Percentiles rank a stretch among this genome's conserved stretches.
Evolutionary conservation across 2,888 invertebrate species (phyloP).

Genomic region (Papilio elwesi): DNA sequence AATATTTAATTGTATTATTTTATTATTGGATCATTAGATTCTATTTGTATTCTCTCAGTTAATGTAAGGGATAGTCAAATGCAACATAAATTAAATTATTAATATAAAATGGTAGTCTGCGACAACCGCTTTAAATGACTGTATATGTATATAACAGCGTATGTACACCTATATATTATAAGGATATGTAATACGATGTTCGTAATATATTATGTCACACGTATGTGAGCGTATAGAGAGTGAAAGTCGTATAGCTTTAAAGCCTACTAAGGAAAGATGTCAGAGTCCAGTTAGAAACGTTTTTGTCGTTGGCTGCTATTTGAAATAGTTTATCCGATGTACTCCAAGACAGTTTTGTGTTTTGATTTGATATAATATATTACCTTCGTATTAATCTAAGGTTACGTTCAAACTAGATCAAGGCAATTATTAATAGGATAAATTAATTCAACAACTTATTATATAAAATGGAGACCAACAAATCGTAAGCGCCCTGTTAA

Average conservation of each 20-base stretch:
- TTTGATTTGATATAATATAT: background rate
- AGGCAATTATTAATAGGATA: background rate
- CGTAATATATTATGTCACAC: slow-evolving; percentile 54
- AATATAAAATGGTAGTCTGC: too few species aligned
- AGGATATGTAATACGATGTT: slow-evolving; percentile 3
- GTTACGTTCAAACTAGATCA: slow-evolving; percentile 12
- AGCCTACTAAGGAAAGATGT: slow-evolving; percentile 52
- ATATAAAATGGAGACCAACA: too few species aligned
- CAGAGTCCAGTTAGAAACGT: slow-evolving; percentile 30
- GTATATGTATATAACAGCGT: too few species aligned
- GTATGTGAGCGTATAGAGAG: slow-evolving; percentile 54
- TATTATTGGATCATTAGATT: too few species aligned
- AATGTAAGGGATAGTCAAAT: too few species aligned
- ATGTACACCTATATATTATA: background rate
- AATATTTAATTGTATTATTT: too few species aligned
- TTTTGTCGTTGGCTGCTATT: slow-evolving; percentile 4
- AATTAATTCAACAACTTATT: background rate
- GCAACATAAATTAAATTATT: too few species aligned
- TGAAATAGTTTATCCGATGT: background rate
- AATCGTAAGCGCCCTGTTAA: too few species aligned
- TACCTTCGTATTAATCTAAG: slow-evolving; percentile 14
- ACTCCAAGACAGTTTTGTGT: background rate
- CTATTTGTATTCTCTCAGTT: background rate
- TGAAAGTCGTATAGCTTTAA: slow-evolving; percentile 61
- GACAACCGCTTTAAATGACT: too few species aligned